Evolutionary conservation across 1,140 invertebrate species (phyloP), one percentile per base, ranked within the genome.

Genomic region (Telenomus remus): DNA sequence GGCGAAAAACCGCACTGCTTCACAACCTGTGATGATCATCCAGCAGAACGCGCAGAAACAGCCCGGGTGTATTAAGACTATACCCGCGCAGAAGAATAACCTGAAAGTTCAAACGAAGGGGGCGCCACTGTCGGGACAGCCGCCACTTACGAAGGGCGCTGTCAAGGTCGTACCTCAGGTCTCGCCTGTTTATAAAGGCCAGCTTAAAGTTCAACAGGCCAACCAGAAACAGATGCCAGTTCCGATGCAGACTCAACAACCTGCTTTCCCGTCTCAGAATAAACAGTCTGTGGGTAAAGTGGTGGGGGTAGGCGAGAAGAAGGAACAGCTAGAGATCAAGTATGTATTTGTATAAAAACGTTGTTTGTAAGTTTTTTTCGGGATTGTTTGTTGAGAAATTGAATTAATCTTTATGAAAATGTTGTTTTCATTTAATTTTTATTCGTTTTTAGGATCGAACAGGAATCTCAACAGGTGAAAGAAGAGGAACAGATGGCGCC

Each of bases 11-110:
- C 16, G 53, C 0, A 59, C 56, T 8, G 4, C 48, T 53, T 16
- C 74, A 0, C 85, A 84, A 15, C 63, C 82, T 0, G 57, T 86
- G 6, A 87, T 85, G 64, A 85, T 83, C 4, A 81, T 84, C 16
- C 83, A 82, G 27, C 84, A 84, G 19, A 81, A 76, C 33, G 47
- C 75, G 5, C 83, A 84, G 19, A 85, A 86, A 33, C 83, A 86
- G 27, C 81, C 84, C 0, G 86, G 86, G 12, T 85, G 84, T 39
- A 85, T 88, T 4, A 87, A 88, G 16, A 87, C 86, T 0, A 86
- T 88, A 47, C 81, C 84, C 0, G 73, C 84, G 4, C 85, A 87
- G 33, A 88, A 81, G 11, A 85, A 84, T 61, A 79, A 85, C n/a
- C 76, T 80, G 13, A 86, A 86, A 10, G 54, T 71, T 5, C 51